Base-by-base conservation (phyloP, 92 coral and sea anemone genomes). In the Epizoanthus stellaris region DNA sequence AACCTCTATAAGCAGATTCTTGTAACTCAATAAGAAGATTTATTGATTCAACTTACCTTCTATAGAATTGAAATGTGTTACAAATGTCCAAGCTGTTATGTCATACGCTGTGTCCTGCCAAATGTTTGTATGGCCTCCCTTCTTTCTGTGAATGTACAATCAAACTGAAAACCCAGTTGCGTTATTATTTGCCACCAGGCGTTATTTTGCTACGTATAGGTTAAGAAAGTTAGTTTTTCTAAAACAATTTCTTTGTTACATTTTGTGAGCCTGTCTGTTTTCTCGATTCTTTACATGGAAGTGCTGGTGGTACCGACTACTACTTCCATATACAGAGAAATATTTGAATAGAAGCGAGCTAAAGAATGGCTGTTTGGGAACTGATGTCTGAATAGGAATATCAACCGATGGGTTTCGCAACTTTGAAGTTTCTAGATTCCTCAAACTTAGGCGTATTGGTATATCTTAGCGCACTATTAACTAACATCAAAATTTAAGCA, bases 151-250 rank as follows among this genome's bases (percentile, higher is more conserved):
- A 38, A 63, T 62, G 47, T 23, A 61, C 58, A 43, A 42, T 10
- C 12, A 1, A 43, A 79, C 60, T 79, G 57, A 79, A 75, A 43
- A 42, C 23, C 56, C 10, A 52, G 56, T 52, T 52, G 21, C 54
- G 36, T 13, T 12, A 6, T 36, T 76, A 2, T 59, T 5, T 61
- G 83, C 83, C 83, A 79, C 83, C 83, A 79, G 82, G 61, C 19
- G 4, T n/a, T 79, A 59, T 79, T 79, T 62, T 79, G 83, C 83
- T 79, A 79, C 83, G 83, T 79, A 30, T 30, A 79, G 61, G 4
- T 64, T 21, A 8, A 13, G 23, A 21, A 67, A 40, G 83, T 25
- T 63, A 79, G 43, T 43, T 79, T 62, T 61, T 12, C 61, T 4
- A 79, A 79, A 79, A 79, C 83, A 79, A 79, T 61, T 79, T 6